phyloP scores from a whole-genome alignment of 2,888 invertebrate genomes.

The Drosophila stalkeri region DNA sequence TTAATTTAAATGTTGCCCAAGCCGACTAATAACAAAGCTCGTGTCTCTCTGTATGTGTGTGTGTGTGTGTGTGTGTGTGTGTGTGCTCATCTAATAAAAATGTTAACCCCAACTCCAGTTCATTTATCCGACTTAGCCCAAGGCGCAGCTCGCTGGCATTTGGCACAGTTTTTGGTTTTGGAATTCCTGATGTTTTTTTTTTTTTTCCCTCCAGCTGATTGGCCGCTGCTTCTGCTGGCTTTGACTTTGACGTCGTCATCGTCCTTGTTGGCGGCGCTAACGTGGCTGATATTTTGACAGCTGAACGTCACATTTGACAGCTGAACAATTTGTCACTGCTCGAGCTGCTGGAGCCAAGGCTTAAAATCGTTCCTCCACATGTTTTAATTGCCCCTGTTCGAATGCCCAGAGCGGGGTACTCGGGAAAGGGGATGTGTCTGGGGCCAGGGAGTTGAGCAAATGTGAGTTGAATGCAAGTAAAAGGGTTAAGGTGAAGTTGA shows the following conservation, averaged over 20 bases:
- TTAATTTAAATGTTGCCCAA: constrained; percentile 64
- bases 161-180: constrained; percentile 40
- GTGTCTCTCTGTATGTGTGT: neutral
- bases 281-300: constrained; percentile 82
- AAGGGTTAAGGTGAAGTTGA: constrained; percentile 6
- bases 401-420: constrained; percentile 1
- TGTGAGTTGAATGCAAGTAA: neutral
- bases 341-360: constrained; percentile 29
- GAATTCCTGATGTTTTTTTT: constrained; percentile 17
- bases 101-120: constrained; percentile 26
- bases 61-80: constrained; percentile 5
- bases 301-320: constrained; percentile 81
- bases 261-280: constrained; percentile 37
- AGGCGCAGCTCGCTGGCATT: constrained; percentile 22
- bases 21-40: constrained; percentile 33
- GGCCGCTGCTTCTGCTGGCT: constrained; percentile 17
- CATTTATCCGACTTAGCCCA: neutral
- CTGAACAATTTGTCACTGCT: constrained; percentile 79
- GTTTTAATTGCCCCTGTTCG: constrained; percentile 56
- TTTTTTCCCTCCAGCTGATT: constrained; percentile 27
- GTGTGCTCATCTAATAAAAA: constrained; percentile 55
- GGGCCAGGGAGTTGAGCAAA: too few relatives aligned
- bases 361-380: constrained; percentile 42
- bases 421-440: too few relatives aligned
- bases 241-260: constrained; percentile 26